A percentile compares a stretch with the other conserved stretches of the same genome.
Evolutionary conservation across 2,113 vertebrate genomes (phyloP).

Genomic region (Pollimyrus isidori): DNA sequence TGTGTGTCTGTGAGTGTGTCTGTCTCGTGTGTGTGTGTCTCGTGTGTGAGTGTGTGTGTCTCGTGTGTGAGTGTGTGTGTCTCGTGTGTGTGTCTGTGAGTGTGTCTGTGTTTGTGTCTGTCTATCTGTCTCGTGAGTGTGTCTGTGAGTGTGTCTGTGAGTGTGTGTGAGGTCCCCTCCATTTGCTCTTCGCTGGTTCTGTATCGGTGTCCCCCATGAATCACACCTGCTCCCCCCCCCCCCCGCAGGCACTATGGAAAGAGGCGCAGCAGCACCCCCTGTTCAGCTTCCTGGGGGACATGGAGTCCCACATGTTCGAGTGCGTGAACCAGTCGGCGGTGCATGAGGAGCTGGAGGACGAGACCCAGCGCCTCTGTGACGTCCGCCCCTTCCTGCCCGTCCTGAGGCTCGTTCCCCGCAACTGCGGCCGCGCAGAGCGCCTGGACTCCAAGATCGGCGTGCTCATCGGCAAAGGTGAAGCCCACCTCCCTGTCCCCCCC

Average conservation of each 20-base stretch:
- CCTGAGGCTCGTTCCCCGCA: constrained; percentile 83
- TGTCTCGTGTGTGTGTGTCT: no score
- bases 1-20: no score
- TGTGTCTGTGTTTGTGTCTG: no score
- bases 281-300: constrained; percentile 82
- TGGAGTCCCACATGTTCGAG: constrained; percentile 94
- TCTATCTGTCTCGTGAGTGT: background rate
- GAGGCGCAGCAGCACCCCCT: constrained; percentile 85
- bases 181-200: background rate
- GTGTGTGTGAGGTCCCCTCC: background rate
- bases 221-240: background rate
- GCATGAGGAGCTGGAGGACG: constrained; percentile 92
- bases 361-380: constrained; percentile 85
- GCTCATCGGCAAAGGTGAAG: constrained; percentile 91
- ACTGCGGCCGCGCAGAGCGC: constrained; percentile 85
- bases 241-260: constrained; percentile 86
- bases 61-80: no score
- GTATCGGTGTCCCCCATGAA: background rate
- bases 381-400: constrained; percentile 91
- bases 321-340: constrained; percentile 95
- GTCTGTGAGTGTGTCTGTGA: background rate
- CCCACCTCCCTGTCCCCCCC: background rate
- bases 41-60: no score
- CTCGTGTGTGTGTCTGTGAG: no score
- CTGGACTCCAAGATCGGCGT: constrained; percentile 92